Percentiles rank a stretch among this genome's conserved stretches.
These are phyloP conservation scores for Glossosoma conforme DNA, from an alignment of 1,140 invertebrate species.

Conservation along the genomic window DNA sequence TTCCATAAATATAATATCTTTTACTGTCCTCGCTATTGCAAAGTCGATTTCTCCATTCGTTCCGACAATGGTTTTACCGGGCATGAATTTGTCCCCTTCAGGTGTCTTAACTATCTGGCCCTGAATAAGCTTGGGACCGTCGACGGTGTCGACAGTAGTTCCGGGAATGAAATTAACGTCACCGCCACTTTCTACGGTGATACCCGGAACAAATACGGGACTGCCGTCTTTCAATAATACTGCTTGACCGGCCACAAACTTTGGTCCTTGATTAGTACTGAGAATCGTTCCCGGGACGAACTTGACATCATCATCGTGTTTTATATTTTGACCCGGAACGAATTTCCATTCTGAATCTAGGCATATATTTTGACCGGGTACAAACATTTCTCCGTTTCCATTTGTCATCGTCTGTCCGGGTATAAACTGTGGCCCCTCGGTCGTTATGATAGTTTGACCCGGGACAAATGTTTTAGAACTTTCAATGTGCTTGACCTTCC, in stretches of 20 bases:
- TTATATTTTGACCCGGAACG: constrained; percentile 56
- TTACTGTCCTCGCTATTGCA: constrained; percentile 53
- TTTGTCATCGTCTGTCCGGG: constrained; percentile 58
- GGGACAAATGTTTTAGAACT: constrained; percentile 55
- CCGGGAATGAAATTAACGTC: constrained; percentile 58
- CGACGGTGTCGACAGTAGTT: constrained; percentile 58
- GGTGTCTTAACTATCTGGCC: constrained; percentile 59
- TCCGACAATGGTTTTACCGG: constrained; percentile 52
- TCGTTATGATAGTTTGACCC: constrained; percentile 62
- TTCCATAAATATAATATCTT: constrained; percentile 53
- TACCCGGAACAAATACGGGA: constrained; percentile 51
- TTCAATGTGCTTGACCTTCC: constrained; percentile 49
- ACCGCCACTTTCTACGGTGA: constrained; percentile 41
- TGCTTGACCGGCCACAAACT: constrained; percentile 64
- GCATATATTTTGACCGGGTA: constrained; percentile 61
- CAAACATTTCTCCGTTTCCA: constrained; percentile 54
- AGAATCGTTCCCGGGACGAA: constrained; percentile 64
- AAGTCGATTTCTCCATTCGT: constrained; percentile 53
- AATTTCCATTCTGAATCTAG: constrained; percentile 55
- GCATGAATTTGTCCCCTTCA: constrained; percentile 55
- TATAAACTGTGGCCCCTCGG: constrained; percentile 56
- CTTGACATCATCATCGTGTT: constrained; percentile 47
- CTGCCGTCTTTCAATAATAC: constrained; percentile 48
- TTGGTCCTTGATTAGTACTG: constrained; percentile 57
- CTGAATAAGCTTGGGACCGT: constrained; percentile 62